Evolutionary conservation across 1,140 invertebrate genomes (phyloP), one percentile per base, ranked within the genome.

Genomic region (Cherax quadricarinatus): DNA sequence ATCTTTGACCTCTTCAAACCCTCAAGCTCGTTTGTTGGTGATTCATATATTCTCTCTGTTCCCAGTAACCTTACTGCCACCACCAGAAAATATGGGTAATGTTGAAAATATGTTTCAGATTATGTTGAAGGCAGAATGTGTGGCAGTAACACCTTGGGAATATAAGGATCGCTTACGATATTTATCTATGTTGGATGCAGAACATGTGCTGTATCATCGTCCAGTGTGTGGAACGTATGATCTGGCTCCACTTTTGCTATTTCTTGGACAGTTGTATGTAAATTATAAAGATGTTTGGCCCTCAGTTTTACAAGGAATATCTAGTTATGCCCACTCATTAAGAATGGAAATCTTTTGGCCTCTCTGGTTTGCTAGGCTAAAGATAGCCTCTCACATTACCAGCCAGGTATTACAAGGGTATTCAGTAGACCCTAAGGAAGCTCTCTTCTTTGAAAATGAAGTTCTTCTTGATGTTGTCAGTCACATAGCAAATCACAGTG

Each of bases 251-350:
- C 94, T 99, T 4, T 96, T 97, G 85, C 98, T 97, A 94, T 95
- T 98, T 88, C 95, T 99, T 10, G 98, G 98, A 10, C 96, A 97
- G 91, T 95, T 99, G 4, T 98, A 97, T 94, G 95, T 97, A 4
- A 99, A 99, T 94, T 99, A 99, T 93, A 97, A 97, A 94, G 95
- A 98, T 41, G 94, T 99, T 0, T 99, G 98, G 98, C 97, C 97
- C 80, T 97, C 98, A n/a, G 95, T 97, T 0, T 95, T 96, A 10
- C 96, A 97, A 94, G 96, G 98, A 30, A 97, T 99, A 85, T 95
- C 96, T 4, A 96, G 96, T 10, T 97, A 97, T 94, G 97, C 97
- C 0, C 95, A 96, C 93, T 95, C 96, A 2, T 95, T 98, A 94
- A 94, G 96, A 0, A 95, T 95, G 24, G 94, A 96, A 6, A 95